A percentile compares a stretch with the other conserved stretches of the same genome.
phyloP scores from a whole-genome alignment of 37 sponge, comb jelly and placozoan genomes.

The Chondrilla cf. caribensis region DNA sequence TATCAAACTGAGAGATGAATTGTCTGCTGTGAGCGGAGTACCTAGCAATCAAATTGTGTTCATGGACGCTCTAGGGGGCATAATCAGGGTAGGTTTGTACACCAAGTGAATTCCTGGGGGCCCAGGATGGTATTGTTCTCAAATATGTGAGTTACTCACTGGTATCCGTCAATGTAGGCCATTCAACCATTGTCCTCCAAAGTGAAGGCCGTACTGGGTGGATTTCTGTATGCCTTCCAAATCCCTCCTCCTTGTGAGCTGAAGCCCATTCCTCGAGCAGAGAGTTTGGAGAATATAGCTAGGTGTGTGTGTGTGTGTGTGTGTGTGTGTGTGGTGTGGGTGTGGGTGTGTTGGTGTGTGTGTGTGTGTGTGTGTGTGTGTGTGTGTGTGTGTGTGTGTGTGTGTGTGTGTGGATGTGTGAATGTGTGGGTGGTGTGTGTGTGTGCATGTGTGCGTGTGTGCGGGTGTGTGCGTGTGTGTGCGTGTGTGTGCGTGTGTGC shows the following conservation, averaged over 20 bases:
- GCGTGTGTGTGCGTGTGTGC: too few relatives aligned
- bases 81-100: slow-evolving; percentile 49
- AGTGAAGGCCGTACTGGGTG: slow-evolving; percentile 53
- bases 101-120: too few relatives aligned
- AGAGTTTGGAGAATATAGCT: slow-evolving; percentile 21
- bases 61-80: slow-evolving; percentile 53
- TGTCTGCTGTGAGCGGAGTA: slow-evolving; percentile 49
- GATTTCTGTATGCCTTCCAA: slow-evolving; percentile 87
- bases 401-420: too few relatives aligned
- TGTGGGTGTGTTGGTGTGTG: not conserved
- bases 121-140: too few relatives aligned
- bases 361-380: not conserved
- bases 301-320: slow-evolving; percentile 7
- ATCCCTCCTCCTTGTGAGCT: slow-evolving; percentile 45
- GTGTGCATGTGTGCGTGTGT: too few relatives aligned
- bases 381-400: too few relatives aligned
- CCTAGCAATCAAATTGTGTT: slow-evolving; percentile 31
- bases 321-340: not conserved
- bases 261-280: slow-evolving; percentile 30
- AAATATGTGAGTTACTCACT: too few relatives aligned
- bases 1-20: slow-evolving; percentile 39
- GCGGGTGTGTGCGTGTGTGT: too few relatives aligned
- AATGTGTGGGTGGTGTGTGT: too few relatives aligned
- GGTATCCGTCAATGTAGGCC: too few relatives aligned
- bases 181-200: slow-evolving; percentile 60